Conservation (phyloP, 1,140 invertebrate species). For the Ostrea edulis region DNA sequence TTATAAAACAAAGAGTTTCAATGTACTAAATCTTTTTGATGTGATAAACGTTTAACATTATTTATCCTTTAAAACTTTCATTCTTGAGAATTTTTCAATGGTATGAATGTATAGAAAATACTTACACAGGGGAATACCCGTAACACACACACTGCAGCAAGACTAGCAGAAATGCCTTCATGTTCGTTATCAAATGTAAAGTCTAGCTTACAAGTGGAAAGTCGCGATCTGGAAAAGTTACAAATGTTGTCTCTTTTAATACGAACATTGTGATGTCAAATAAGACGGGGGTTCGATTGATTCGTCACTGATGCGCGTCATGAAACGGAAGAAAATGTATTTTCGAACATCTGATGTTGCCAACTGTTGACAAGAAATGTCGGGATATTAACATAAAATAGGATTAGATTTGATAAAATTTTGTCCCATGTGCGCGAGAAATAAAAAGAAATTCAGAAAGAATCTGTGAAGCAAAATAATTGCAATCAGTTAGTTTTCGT, state of each 20-base stretch:
- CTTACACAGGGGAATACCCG: not conserved
- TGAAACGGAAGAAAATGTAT: not conserved
- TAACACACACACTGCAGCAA: not conserved
- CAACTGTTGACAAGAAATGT: slow-evolving; percentile 5
- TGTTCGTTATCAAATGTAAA: not conserved
- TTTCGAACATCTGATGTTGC: not conserved
- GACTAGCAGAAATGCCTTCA: not conserved
- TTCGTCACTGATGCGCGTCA: not conserved
- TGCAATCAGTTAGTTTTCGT: not conserved
- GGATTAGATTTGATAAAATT: not conserved
- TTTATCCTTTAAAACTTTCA: too few relatives aligned
- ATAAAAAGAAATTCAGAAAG: not conserved
- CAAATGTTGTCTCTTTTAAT: not conserved
- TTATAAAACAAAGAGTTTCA: too few relatives aligned
- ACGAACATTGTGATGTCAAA: too few relatives aligned
- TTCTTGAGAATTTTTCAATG: too few relatives aligned
- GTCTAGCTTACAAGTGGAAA: not conserved
- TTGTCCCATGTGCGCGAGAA: not conserved
- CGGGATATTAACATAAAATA: not conserved
- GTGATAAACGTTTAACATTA: too few relatives aligned
- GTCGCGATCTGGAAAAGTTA: too few relatives aligned
- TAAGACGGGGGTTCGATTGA: not conserved
- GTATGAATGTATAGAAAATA: not conserved
- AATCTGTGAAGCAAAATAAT: not conserved
- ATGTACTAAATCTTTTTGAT: too few relatives aligned